Percentiles rank a stretch among this genome's conserved stretches.
Evolutionary conservation across 1,140 invertebrate species (phyloP).

Genomic region (Trichogramma pretiosum): DNA sequence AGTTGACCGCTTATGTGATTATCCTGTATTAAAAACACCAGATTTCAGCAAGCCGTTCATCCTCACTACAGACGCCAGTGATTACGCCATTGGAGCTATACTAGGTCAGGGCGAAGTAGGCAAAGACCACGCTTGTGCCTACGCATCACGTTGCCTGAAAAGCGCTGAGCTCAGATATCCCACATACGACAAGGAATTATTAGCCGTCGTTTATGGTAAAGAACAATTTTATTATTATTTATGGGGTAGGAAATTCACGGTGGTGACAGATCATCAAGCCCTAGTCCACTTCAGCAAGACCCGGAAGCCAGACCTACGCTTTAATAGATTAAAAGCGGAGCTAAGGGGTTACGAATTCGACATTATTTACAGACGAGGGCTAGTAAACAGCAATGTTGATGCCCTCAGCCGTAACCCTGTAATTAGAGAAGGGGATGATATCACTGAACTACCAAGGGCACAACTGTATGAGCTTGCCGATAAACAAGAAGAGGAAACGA

Average conservation of each 20-base stretch:
- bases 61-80: slow-evolving; percentile 28
- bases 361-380: background rate
- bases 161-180: background rate
- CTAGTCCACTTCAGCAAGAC: too few relatives aligned
- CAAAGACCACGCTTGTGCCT: background rate
- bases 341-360: background rate
- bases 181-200: background rate
- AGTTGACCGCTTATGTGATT: slow-evolving; percentile 21
- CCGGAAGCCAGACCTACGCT: too few relatives aligned
- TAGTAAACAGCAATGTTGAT: background rate
- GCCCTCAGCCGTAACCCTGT: background rate
- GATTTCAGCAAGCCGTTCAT: slow-evolving; percentile 25
- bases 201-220: too few relatives aligned
- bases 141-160: too few relatives aligned
- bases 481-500: background rate
- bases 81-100: too few relatives aligned
- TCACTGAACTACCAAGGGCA: background rate
- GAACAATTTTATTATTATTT: too few relatives aligned
- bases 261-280: too few relatives aligned
- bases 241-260: too few relatives aligned
- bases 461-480: background rate
- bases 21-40: slow-evolving; percentile 18
- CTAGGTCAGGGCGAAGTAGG: background rate
- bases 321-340: too few relatives aligned
- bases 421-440: background rate